Percentiles rank a stretch among this genome's conserved stretches.
phyloP scores from a whole-genome alignment of 2,888 invertebrate species.

The Agrochola lychnidis region DNA sequence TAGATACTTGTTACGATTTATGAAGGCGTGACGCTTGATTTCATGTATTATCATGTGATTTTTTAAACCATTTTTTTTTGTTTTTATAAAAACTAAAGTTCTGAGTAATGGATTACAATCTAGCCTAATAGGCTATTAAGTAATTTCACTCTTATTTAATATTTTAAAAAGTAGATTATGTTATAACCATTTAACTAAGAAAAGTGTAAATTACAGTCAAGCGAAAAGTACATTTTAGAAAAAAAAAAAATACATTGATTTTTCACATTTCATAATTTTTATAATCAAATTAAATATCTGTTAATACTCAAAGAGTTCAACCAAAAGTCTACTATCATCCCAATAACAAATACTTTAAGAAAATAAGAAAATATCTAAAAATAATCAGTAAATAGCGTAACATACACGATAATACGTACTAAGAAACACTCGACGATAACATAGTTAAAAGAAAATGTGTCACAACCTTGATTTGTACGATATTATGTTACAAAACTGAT shows the following conservation, averaged over 20 bases:
- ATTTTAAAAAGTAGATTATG: too few species aligned
- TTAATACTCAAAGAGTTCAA: not conserved
- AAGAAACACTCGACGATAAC: conserved; percentile 78
- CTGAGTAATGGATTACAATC: too few species aligned
- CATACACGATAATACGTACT: conserved; percentile 41
- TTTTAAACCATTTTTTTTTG: too few species aligned
- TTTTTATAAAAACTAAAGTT: too few species aligned
- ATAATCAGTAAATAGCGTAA: conserved; percentile 42
- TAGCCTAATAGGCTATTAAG: too few species aligned
- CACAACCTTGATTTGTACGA: conserved; percentile 84
- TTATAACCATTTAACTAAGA: too few species aligned
- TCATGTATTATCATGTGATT: too few species aligned
- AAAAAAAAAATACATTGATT: not conserved
- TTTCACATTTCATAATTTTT: not conserved
- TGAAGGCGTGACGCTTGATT: not conserved
- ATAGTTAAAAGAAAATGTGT: conserved; percentile 86
- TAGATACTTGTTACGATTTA: not conserved
- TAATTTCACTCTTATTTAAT: too few species aligned
- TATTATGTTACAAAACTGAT: conserved; percentile 81
- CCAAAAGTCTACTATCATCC: not conserved
- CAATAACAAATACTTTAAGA: conserved; percentile 9
- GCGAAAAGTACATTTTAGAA: not conserved
- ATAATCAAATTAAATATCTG: not conserved
- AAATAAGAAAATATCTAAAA: conserved; percentile 28
- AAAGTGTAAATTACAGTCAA: too few species aligned